phyloP scores from a whole-genome alignment of 2,797 vertebrate genomes.

The Mycteria americana region DNA sequence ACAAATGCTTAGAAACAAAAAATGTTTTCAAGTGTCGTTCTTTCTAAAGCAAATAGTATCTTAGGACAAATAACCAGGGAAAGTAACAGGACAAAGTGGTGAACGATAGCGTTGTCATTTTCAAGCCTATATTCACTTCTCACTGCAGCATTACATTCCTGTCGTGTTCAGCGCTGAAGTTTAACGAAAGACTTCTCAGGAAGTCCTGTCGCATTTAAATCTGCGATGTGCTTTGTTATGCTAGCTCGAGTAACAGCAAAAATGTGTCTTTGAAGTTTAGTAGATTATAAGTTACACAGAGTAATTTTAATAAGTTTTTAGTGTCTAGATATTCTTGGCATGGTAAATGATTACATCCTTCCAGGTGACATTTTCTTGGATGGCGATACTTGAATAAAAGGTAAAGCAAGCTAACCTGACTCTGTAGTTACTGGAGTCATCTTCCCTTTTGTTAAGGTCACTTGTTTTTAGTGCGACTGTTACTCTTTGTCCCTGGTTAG shows the following conservation, averaged over 20 bases:
- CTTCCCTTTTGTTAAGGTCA: not conserved
- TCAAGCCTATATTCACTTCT: not conserved
- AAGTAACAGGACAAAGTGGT: not conserved
- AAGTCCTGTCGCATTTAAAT: not conserved
- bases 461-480: not conserved
- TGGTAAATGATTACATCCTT: constrained; percentile 62
- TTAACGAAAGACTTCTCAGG: not conserved
- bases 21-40: not conserved
- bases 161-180: not conserved
- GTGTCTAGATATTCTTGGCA: not conserved
- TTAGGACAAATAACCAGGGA: not conserved
- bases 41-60: not conserved
- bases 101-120: not conserved
- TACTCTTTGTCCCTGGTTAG: not conserved
- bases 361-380: not conserved
- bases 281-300: not conserved
- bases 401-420: constrained; percentile 1
- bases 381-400: constrained; percentile 10
- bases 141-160: not conserved
- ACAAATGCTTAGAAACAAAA: not conserved
- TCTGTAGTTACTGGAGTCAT: not conserved
- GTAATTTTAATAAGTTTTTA: constrained; percentile 67
- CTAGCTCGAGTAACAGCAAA: constrained; percentile 64
- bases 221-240: constrained; percentile 35
- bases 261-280: constrained; percentile 15